phyloP scores from a whole-genome alignment of 2,113 vertebrate species.

The Zosterops borbonicus region DNA sequence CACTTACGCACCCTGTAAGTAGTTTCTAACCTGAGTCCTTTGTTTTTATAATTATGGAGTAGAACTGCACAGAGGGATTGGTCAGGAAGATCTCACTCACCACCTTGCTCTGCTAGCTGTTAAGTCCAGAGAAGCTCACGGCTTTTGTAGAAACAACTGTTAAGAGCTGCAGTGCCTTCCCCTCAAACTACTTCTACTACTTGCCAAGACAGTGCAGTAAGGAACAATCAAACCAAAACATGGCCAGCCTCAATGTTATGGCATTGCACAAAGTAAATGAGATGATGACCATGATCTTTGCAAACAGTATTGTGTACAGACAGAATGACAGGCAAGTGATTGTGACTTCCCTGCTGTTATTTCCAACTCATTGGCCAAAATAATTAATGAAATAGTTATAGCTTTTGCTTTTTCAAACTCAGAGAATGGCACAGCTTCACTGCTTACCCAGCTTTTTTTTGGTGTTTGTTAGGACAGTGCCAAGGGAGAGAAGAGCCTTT shows the following conservation, averaged over 20 bases:
- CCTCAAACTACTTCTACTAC: background rate
- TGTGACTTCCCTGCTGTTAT: background rate
- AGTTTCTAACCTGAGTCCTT: background rate
- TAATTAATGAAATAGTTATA: background rate
- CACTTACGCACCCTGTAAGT: accelerated
- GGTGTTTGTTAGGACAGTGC: background rate
- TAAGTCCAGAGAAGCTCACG: background rate
- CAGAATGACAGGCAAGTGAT: background rate
- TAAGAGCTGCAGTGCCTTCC: background rate
- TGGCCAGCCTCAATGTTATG: background rate
- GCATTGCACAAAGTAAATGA: background rate
- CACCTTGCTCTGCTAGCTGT: background rate
- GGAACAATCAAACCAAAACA: background rate
- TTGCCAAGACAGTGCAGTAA: background rate
- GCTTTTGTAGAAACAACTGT: background rate
- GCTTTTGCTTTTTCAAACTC: background rate
- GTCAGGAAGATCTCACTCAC: background rate
- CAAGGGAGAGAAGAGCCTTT: background rate
- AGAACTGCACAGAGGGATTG: background rate
- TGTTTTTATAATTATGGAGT: background rate
- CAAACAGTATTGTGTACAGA: background rate
- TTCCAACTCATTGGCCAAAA: background rate
- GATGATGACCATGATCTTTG: background rate
- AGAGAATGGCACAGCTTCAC: background rate
- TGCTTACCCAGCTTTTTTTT: background rate